phyloP scores from a whole-genome alignment of 2,113 vertebrate genomes.

The Scartelaos histophorus region DNA sequence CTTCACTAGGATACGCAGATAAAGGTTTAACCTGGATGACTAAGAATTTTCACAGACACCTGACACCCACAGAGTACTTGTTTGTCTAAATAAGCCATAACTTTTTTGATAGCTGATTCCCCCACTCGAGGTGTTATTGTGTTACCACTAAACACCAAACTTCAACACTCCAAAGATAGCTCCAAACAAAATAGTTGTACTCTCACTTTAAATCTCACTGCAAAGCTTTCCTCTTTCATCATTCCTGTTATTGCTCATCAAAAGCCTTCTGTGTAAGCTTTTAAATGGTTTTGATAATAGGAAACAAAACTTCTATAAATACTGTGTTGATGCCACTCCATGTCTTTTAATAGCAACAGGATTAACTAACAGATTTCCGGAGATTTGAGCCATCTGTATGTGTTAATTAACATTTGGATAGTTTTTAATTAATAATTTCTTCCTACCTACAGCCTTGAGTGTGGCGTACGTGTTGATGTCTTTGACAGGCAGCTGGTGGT shows the following conservation, averaged over 20 bases:
- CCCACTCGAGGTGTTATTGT: background rate
- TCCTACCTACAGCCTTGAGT: conserved; percentile 92
- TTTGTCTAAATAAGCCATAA: background rate
- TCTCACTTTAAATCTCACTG: background rate
- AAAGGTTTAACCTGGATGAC: background rate
- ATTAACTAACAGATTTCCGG: conserved; percentile 43
- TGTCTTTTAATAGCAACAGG: conserved; percentile 39
- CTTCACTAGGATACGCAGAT: background rate
- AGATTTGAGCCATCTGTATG: conserved; percentile 15
- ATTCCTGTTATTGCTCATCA: conserved; percentile 15
- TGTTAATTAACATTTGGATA: background rate
- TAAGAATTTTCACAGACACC: background rate
- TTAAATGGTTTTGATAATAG: conserved; percentile 45
- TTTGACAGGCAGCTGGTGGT: conserved; percentile 84
- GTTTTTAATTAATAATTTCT: background rate
- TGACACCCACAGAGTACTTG: background rate
- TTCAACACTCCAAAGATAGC: background rate
- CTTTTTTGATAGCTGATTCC: background rate
- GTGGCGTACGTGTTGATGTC: conserved; percentile 93
- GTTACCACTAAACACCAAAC: background rate
- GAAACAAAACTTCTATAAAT: conserved; percentile 50
- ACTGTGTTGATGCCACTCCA: conserved; percentile 27
- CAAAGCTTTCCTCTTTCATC: conserved; percentile 21
- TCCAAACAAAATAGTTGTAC: background rate
- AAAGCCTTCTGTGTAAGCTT: conserved; percentile 16